Conservation (phyloP, 2,888 invertebrate species). For the Venustoraphidia nigricollis region DNA sequence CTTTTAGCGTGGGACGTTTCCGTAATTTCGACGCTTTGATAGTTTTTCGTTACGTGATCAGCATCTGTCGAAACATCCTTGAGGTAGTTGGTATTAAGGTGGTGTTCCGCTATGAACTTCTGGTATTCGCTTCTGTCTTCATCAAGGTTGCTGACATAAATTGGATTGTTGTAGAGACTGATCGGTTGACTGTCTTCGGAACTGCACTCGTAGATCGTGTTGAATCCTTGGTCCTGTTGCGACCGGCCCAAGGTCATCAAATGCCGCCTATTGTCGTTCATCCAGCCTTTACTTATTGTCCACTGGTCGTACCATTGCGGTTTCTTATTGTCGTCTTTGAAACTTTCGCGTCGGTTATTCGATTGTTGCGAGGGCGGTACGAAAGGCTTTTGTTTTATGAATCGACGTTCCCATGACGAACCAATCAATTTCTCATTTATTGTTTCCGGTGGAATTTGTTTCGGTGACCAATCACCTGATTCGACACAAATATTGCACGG, state of each 20-base stretch:
- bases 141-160: conserved; percentile 18
- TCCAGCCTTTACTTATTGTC: conserved; percentile 31
- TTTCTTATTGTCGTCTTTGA: too few relatives aligned
- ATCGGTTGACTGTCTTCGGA: conserved; percentile 21
- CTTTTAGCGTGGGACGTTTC: too few relatives aligned
- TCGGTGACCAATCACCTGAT: too few relatives aligned
- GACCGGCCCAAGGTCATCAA: conserved; percentile 18
- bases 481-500: too few relatives aligned
- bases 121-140: background rate
- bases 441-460: too few relatives aligned
- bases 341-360: too few relatives aligned
- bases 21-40: too few relatives aligned
- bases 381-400: too few relatives aligned
- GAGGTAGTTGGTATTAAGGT: conserved; percentile 1
- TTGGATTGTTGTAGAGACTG: conserved; percentile 25
- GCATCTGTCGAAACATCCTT: background rate
- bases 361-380: too few relatives aligned
- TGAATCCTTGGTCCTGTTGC: conserved; percentile 7
- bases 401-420: too few relatives aligned
- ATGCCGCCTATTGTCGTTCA: conserved; percentile 24
- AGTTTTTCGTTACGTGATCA: too few relatives aligned
- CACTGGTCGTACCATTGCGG: conserved; percentile 25
- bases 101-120: background rate
- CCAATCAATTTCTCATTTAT: too few relatives aligned
- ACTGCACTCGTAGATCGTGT: conserved; percentile 25